Percentiles rank a stretch among this genome's conserved stretches.
These are phyloP conservation scores for Pseudomyrmex sp. DNA, from an alignment of 1,140 invertebrate genomes.

Conservation along the genomic window DNA sequence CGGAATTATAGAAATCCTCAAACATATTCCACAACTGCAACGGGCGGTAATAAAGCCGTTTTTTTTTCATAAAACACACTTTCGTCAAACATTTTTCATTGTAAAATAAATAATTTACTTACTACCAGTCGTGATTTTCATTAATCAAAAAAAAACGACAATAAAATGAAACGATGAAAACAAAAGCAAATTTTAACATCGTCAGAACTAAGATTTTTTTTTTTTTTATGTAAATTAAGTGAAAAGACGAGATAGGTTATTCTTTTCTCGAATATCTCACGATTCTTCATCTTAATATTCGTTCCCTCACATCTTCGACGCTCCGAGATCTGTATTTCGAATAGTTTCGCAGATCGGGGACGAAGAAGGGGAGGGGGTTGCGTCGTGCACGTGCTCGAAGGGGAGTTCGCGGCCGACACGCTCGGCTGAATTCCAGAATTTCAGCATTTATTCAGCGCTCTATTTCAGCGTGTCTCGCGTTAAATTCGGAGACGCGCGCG, in stretches of 20 bases:
- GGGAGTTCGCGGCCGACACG: constrained; percentile 1
- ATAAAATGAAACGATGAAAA: too few species aligned
- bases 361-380: background rate
- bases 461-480: background rate
- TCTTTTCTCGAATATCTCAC: background rate
- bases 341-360: constrained; percentile 13
- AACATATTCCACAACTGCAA: background rate
- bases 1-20: background rate
- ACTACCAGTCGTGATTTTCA: too few species aligned
- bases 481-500: constrained; percentile 20
- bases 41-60: background rate
- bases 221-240: background rate
- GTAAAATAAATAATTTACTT: too few species aligned
- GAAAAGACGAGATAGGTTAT: background rate
- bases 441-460: constrained; percentile 39
- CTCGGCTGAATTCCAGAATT: constrained; percentile 35
- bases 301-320: constrained; percentile 2
- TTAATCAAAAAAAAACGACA: too few species aligned
- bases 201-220: too few species aligned
- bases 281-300: background rate
- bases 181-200: too few species aligned
- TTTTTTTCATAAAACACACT: background rate
- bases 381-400: constrained; percentile 26
- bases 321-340: constrained; percentile 7
- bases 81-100: too few species aligned